phyloP scores from a whole-genome alignment of 1,140 invertebrate genomes.

The Gonatopus flavifemur region DNA sequence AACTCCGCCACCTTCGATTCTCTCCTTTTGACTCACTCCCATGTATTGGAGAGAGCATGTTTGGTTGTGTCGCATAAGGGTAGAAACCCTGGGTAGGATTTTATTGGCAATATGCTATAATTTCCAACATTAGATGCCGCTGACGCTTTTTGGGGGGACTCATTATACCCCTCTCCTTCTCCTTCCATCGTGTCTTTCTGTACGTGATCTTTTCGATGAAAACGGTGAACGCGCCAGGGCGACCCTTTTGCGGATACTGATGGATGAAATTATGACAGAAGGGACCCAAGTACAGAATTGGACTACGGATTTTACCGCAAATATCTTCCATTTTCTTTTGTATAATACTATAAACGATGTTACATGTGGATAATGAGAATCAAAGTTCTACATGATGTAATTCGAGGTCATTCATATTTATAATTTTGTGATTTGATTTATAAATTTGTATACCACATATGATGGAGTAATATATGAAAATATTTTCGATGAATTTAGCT shows the following conservation, averaged over 20 bases:
- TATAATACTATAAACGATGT: no score
- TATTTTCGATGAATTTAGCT: no score
- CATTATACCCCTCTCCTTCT: conserved; percentile 51
- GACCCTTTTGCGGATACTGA: conserved; percentile 50
- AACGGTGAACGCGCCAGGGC: conserved; percentile 24
- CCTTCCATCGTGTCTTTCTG: conserved; percentile 35
- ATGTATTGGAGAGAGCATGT: conserved; percentile 36
- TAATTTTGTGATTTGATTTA: no score
- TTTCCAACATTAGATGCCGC: conserved; percentile 59
- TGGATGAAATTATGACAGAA: conserved; percentile 54
- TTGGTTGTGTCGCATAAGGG: conserved; percentile 40
- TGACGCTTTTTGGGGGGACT: conserved; percentile 54
- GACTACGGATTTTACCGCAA: conserved; percentile 41
- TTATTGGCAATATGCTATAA: conserved; percentile 62
- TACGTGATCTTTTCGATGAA: conserved; percentile 49
- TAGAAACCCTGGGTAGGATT: conserved; percentile 44
- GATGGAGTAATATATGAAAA: no score
- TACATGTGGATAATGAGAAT: no score
- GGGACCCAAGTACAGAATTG: conserved; percentile 28
- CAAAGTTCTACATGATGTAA: no score
- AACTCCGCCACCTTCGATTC: conserved; percentile 41
- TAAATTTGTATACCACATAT: no score
- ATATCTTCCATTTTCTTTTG: conserved; percentile 58
- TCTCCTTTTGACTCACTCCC: no score
- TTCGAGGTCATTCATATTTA: no score